Conservation (phyloP, 2,113 vertebrate genomes). For the Silurus meridionalis region DNA sequence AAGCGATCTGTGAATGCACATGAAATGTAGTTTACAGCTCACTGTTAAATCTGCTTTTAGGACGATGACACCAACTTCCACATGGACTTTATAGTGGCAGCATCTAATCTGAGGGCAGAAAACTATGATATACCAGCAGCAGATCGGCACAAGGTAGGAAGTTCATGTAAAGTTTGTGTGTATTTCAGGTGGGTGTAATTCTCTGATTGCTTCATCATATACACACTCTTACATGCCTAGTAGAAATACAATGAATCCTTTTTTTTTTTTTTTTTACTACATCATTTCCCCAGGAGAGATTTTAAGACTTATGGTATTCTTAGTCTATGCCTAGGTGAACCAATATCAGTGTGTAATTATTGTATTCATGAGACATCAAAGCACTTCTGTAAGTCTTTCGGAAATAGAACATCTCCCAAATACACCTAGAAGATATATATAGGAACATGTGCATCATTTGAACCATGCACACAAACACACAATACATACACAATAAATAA, state of each 20-base stretch:
- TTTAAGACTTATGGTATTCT: no score
- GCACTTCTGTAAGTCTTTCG: not conserved
- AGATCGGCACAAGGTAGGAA: constrained; percentile 69
- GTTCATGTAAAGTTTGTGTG: not conserved
- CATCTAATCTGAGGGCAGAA: constrained; percentile 82
- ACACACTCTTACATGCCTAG: no score
- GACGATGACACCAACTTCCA: constrained; percentile 80
- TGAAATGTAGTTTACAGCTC: constrained; percentile 16
- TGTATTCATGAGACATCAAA: no score
- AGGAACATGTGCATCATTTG: not conserved
- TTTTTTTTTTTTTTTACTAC: no score
- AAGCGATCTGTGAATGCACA: not conserved
- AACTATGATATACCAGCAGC: constrained; percentile 82
- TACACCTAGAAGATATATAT: not conserved
- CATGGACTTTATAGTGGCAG: constrained; percentile 80
- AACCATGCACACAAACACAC: not conserved
- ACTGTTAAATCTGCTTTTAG: constrained; percentile 63
- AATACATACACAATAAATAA: not conserved
- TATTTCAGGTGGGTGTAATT: not conserved
- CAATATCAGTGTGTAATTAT: no score
- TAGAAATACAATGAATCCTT: no score
- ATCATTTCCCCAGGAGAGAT: no score
- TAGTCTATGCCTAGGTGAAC: no score
- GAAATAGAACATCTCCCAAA: no score
- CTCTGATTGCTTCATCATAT: not conserved